Conservation (phyloP, 1,140 invertebrate genomes). For the Phymorhynchus buccinoides region DNA sequence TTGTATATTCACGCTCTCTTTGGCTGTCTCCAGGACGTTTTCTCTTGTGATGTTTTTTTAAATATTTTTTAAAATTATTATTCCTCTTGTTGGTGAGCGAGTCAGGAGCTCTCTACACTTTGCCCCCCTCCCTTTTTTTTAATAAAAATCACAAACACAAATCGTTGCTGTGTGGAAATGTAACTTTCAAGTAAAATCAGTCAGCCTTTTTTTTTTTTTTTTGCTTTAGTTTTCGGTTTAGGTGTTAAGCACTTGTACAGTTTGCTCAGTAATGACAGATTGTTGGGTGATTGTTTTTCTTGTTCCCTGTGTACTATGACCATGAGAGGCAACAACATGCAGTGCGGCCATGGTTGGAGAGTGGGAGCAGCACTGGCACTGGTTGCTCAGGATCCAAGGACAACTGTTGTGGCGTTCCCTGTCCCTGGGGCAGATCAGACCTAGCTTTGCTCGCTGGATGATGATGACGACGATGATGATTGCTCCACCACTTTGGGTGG, state of each 20-base stretch:
- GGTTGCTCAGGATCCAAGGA: background rate
- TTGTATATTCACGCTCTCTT: background rate
- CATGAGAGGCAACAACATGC: background rate
- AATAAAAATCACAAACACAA: background rate
- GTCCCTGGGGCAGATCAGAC: background rate
- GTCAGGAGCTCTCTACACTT: background rate
- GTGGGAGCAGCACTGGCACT: background rate
- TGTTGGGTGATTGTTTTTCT: background rate
- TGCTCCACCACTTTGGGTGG: background rate
- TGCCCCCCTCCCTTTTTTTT: background rate
- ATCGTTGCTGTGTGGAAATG: background rate
- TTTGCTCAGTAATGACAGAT: constrained; percentile 5
- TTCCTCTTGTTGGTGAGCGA: no score
- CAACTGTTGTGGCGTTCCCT: background rate
- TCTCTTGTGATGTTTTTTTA: background rate
- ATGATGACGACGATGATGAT: no score
- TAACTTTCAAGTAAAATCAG: background rate
- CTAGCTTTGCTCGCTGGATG: background rate
- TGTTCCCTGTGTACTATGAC: background rate
- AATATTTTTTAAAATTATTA: background rate
- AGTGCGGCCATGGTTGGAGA: background rate
- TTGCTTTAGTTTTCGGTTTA: background rate
- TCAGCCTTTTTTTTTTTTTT: background rate
- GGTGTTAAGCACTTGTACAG: background rate
- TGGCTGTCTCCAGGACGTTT: background rate